These are phyloP conservation scores for Anas platyrhynchos DNA, from an alignment of 2,113 vertebrate genomes.

Conservation along the genomic window DNA sequence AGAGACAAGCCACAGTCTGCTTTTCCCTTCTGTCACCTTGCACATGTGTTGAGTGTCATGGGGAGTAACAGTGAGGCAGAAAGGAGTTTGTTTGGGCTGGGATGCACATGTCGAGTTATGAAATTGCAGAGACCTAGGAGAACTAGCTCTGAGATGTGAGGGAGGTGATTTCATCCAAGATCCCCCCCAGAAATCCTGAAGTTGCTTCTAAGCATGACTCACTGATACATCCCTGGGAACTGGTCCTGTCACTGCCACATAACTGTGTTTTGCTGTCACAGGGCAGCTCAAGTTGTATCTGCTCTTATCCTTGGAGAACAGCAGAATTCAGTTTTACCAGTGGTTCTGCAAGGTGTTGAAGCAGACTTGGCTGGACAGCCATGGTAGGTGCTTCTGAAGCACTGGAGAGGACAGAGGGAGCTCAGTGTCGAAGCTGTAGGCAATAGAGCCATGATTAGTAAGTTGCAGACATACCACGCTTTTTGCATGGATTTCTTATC, in stretches of 20 bases:
- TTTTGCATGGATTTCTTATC: not conserved
- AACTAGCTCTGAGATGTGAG: not conserved
- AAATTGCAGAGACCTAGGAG: not conserved
- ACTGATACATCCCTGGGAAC: not conserved
- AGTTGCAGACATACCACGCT: rapidly evolving
- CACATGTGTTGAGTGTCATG: not conserved
- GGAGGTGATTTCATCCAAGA: not conserved
- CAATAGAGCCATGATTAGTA: not conserved
- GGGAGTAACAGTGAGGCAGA: not conserved
- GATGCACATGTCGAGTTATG: not conserved
- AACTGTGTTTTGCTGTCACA: not conserved
- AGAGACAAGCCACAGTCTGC: not conserved
- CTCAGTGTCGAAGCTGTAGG: not conserved
- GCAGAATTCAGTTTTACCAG: not conserved
- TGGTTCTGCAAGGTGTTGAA: not conserved
- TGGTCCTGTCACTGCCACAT: not conserved
- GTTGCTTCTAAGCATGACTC: not conserved
- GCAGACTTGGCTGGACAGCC: not conserved
- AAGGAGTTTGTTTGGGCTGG: not conserved
- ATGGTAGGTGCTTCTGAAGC: not conserved
- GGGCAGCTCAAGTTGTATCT: not conserved
- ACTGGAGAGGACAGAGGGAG: not conserved
- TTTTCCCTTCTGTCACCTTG: not conserved
- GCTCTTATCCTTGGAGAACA: not conserved
- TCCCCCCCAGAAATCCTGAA: not conserved